phyloP scores from a whole-genome alignment of 2,888 invertebrate genomes.

The Scaptomyza reducta region DNA sequence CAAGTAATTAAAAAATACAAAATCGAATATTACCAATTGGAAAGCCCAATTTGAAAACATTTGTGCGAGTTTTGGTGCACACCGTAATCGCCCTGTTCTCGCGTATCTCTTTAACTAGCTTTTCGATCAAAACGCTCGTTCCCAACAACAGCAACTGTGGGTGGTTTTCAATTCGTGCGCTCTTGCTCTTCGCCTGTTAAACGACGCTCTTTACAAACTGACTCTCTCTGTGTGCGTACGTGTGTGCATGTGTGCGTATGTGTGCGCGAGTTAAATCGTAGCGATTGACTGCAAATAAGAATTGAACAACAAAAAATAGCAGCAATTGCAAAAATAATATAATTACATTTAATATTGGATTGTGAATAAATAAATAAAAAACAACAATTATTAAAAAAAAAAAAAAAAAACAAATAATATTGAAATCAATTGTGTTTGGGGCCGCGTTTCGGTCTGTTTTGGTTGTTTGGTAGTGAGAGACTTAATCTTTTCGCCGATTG shows the following conservation, averaged over 20 bases:
- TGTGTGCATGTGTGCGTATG: slow-evolving; percentile 20
- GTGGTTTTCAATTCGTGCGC: slow-evolving; percentile 50
- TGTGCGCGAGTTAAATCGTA: slow-evolving; percentile 61
- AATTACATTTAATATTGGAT: too few relatives aligned
- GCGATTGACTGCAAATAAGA: slow-evolving; percentile 51
- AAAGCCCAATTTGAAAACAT: slow-evolving; percentile 64
- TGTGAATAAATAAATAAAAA: neutral
- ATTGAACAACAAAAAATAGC: slow-evolving; percentile 24
- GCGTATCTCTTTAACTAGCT: slow-evolving; percentile 52
- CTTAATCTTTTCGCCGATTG: slow-evolving; percentile 48
- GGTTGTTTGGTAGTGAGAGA: slow-evolving; percentile 30
- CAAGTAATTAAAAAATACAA: slow-evolving; percentile 4
- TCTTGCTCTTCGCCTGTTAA: slow-evolving; percentile 68
- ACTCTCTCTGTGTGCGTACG: slow-evolving; percentile 25
- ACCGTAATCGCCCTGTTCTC: slow-evolving; percentile 68
- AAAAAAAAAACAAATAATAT: neutral
- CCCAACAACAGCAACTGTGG: slow-evolving; percentile 44
- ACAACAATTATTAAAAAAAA: neutral
- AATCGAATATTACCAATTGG: slow-evolving; percentile 6
- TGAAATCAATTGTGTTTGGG: slow-evolving; percentile 8
- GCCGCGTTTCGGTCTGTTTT: slow-evolving; percentile 24
- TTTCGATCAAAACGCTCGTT: slow-evolving; percentile 55
- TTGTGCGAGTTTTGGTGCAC: slow-evolving; percentile 38
- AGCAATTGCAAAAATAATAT: neutral
- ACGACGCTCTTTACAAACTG: slow-evolving; percentile 46